phyloP scores from a whole-genome alignment of 2,888 invertebrate genomes.

The Agonopterix heracliana region DNA sequence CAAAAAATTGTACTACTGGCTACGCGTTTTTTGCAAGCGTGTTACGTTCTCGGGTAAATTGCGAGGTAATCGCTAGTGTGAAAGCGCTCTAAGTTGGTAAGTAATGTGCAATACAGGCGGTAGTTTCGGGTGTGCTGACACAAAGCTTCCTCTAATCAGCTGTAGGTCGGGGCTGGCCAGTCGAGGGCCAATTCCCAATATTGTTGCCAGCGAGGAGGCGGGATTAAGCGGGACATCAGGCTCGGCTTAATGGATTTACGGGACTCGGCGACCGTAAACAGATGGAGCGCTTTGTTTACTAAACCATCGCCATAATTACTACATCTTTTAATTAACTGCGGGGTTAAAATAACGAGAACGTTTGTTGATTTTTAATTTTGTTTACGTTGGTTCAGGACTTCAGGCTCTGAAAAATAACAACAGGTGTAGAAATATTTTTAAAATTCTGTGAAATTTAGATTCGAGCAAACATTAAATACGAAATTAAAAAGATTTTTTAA shows the following conservation, averaged over 20 bases:
- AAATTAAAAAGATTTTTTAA: slow-evolving; percentile 12
- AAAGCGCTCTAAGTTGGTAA: not conserved
- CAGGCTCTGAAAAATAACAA: not conserved
- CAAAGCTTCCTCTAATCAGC: slow-evolving; percentile 23
- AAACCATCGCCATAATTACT: slow-evolving; percentile 17
- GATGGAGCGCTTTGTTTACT: slow-evolving; percentile 26
- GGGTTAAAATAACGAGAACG: slow-evolving; percentile 5
- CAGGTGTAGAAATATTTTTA: not conserved
- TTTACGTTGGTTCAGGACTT: too few species aligned
- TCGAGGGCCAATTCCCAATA: slow-evolving; percentile 23
- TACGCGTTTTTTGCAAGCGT: too few species aligned
- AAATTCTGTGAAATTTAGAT: not conserved
- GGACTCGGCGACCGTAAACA: slow-evolving; percentile 29
- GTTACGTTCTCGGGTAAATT: too few species aligned
- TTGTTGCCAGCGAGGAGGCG: slow-evolving; percentile 20
- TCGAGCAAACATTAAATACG: too few species aligned
- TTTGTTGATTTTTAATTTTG: too few species aligned
- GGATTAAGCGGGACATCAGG: slow-evolving; percentile 33
- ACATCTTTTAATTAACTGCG: slow-evolving; percentile 21
- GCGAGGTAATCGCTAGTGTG: not conserved
- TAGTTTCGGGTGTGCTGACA: slow-evolving; percentile 6
- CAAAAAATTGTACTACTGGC: too few species aligned
- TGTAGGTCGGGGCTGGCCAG: slow-evolving; percentile 9
- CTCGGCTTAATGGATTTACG: slow-evolving; percentile 45
- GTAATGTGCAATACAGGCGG: not conserved